phyloP scores from a whole-genome alignment of 2,888 invertebrate genomes.

The Drosophila diplacantha region DNA sequence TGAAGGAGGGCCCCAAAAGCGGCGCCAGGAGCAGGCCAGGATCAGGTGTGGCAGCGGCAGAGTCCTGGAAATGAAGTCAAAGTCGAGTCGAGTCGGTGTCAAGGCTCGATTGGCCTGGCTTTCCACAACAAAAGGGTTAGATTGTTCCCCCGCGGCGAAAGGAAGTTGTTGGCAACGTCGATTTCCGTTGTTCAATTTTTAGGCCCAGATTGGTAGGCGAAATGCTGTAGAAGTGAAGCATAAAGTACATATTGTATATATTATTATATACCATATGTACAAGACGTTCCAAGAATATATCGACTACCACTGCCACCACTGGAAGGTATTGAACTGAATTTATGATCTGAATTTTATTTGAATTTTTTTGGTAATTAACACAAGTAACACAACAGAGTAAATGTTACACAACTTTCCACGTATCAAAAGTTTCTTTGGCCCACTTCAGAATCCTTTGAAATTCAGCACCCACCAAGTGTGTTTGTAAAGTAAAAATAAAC shows the following conservation, averaged over 20 bases:
- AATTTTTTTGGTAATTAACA: too few relatives aligned
- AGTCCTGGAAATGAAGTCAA: conserved; percentile 54
- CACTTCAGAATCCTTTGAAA: conserved; percentile 12
- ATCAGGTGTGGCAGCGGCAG: conserved; percentile 36
- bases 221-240: too few relatives aligned
- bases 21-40: conserved; percentile 10
- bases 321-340: neutral
- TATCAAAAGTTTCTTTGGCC: neutral
- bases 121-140: conserved; percentile 10
- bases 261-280: too few relatives aligned
- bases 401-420: neutral
- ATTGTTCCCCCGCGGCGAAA: conserved; percentile 34
- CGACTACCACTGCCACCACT: neutral
- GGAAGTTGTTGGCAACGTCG: conserved; percentile 52
- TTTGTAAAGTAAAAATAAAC: conserved; percentile 3
- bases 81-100: conserved; percentile 48
- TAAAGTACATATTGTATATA: neutral
- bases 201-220: neutral
- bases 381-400: too few relatives aligned
- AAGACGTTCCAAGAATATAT: neutral
- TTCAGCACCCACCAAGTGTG: conserved; percentile 18
- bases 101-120: conserved; percentile 48
- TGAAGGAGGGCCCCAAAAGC: conserved; percentile 11
- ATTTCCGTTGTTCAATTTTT: conserved; percentile 46
- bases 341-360: neutral